Evolutionary conservation across 35 echinoderm and acorn worm genomes (phyloP), one percentile per base, ranked within the genome.

Genomic region (Patiria miniata): DNA sequence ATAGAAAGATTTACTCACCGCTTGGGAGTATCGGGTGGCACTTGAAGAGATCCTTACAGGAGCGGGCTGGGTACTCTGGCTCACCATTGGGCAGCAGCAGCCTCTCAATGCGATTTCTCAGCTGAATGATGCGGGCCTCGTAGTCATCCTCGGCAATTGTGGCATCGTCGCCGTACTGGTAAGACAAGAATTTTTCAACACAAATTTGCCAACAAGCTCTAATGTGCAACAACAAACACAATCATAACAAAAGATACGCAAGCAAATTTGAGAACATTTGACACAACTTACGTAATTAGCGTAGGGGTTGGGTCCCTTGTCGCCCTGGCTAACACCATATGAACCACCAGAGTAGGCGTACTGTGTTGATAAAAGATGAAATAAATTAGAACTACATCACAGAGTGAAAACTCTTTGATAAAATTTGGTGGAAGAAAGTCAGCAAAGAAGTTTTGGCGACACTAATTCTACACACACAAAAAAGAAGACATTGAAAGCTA

Each of bases 31-130:
- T 88, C 83, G 95, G 95, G 91, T 87, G 89, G 68, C 87, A 83
- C 39, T 80, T 89, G 91, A 93, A 93, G 82, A 97, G 95, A 47
- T 97, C 95, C 81, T 90, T 89, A 68, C 95, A 97, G 44, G 91
- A 90, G 32, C 91, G 87, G 23, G 91, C 87, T 76, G 95, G 95
- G 78, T 90, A 80, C 18, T 90, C 83, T 39, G 77, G 21, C 61
- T 79, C 90, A 30, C 95, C 95, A 36, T 79, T 65, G 80, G 95
- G 95, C 57, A 60, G 77, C 33, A 87, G 39, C 34, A 97, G 60
- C 83, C 68, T 77, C 36, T 39, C 42, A 21, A 85, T 81, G 51
- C 93, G 85, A 44, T 50, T 53, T 57, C 82, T 78, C 61, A 87
- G 86, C 39, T 89, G 84, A 21, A 42, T 90, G 19, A 93, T 83